phyloP scores from a whole-genome alignment of 2,888 invertebrate genomes.

The Limnephilus auricula region DNA sequence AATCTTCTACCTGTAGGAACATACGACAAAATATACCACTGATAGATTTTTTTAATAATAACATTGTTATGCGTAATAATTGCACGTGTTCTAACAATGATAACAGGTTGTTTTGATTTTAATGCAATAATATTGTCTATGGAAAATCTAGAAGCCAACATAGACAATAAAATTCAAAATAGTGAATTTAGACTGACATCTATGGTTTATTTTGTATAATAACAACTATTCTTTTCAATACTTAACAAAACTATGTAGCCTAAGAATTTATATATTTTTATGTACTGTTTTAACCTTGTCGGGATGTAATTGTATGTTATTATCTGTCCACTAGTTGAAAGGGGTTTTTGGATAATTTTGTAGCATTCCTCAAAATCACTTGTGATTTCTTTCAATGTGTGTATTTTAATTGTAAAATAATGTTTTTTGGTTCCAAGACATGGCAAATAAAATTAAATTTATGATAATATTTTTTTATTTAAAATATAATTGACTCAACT shows the following conservation, averaged over 20 bases:
- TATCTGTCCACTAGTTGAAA: background rate
- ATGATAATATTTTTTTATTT: background rate
- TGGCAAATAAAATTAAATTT: background rate
- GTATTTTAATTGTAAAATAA: background rate
- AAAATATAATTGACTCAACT: background rate
- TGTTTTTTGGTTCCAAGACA: background rate
- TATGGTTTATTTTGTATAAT: background rate
- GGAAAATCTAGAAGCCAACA: background rate
- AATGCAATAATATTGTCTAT: background rate
- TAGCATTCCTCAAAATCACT: background rate
- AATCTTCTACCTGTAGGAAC: background rate
- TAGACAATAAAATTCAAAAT: background rate
- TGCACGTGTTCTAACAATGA: no score
- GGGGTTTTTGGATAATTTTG: background rate
- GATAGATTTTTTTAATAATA: no score
- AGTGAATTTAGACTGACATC: background rate
- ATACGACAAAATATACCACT: background rate
- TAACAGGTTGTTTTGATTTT: background rate
- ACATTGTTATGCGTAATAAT: no score
- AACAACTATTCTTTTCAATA: background rate
- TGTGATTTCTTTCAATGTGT: background rate
- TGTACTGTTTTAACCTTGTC: background rate
- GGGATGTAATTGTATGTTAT: background rate
- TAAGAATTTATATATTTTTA: background rate
- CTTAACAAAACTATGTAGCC: background rate